A percentile compares a stretch with the other conserved stretches of the same genome.
Evolutionary conservation across 2,888 invertebrate species (phyloP).

Genomic region (Drosophila hamatofila): DNA sequence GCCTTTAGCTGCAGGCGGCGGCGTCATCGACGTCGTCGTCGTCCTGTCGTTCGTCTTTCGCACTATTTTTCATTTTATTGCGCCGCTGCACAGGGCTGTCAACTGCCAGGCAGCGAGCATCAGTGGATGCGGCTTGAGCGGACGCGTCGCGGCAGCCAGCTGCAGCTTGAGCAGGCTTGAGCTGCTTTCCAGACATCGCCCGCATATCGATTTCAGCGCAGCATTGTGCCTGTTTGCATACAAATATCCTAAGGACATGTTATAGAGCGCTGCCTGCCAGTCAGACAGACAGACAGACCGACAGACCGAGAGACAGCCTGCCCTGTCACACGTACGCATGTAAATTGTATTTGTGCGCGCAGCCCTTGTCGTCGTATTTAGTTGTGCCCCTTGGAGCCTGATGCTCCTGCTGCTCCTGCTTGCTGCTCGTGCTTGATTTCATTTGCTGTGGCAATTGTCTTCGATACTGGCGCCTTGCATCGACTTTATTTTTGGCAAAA

Average conservation of each 20-base stretch:
- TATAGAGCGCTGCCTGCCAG: conserved; percentile 36
- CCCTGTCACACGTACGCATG: conserved; percentile 77
- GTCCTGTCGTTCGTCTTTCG: conserved; percentile 52
- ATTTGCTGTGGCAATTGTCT: conserved; percentile 76
- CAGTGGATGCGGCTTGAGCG: conserved; percentile 27
- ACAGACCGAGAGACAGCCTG: not conserved
- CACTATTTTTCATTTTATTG: conserved; percentile 79
- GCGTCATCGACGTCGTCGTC: conserved; percentile 21
- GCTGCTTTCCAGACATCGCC: conserved; percentile 48
- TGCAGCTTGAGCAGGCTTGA: conserved; percentile 24
- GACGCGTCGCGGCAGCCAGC: conserved; percentile 28
- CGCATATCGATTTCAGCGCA: conserved; percentile 81
- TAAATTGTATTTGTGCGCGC: conserved; percentile 72
- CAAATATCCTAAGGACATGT: conserved; percentile 80
- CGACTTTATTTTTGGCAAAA: conserved; percentile 68
- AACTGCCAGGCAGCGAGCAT: conserved; percentile 59
- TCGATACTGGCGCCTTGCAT: conserved; percentile 68
- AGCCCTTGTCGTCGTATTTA: conserved; percentile 49
- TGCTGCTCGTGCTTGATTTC: conserved; percentile 72
- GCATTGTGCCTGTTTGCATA: conserved; percentile 80
- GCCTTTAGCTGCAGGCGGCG: conserved; percentile 58
- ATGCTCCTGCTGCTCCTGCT: conserved; percentile 42
- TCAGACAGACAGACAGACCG: not conserved
- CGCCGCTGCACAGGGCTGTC: conserved; percentile 80
- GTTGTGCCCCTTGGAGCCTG: conserved; percentile 30